Base-by-base conservation (phyloP, 1,140 invertebrate genomes). In the Euborellia annulipes region DNA sequence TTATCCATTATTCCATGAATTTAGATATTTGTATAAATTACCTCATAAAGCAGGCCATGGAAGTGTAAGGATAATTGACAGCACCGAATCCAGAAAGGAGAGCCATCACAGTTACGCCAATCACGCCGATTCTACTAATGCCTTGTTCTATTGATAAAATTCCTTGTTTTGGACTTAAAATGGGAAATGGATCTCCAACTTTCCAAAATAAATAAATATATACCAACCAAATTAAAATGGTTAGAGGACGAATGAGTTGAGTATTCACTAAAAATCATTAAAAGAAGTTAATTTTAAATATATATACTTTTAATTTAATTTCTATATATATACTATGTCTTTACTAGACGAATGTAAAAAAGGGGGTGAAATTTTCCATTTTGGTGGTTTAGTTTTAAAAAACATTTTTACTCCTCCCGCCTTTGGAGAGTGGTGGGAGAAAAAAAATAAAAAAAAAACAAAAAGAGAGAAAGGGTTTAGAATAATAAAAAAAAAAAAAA, bases 81-180 rank as follows among this genome's bases (percentile, higher is more conserved):
- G 96, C 96, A 80, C 96, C 95, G 72, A 99, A 99, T 19, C 96
- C 95, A 8, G 95, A 98, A 1, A 99, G 67, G 27, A 98, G 67
- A 1, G 95, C 95, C 93, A 99, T 99, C 2, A 98, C 85, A 13
- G 96, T 99, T 0, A 99, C 96, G n/a, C 93, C 93, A 57, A 97
- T 92, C 3, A 97, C 88, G 40, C 93, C 92, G 53, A 97, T 80
- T 61, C 96, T 66, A 41, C 92, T 96, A 7, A 99, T 92, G 39
- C 88, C 87, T 67, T 96, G 91, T 61, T 96, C 91, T 61, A 96
- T 96, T 6, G 75, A 94, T 49, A 96, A 75, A 55, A 95, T 79
- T 27, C 89, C 91, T 72, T 96, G 82, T 60, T 91, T 88, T 9
- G 85, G 79, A 68, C 85, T 97, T 3, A 95, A 68, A 57, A 99